Conservation (phyloP, 2,113 vertebrate genomes). For the Pardalotus punctatus region DNA sequence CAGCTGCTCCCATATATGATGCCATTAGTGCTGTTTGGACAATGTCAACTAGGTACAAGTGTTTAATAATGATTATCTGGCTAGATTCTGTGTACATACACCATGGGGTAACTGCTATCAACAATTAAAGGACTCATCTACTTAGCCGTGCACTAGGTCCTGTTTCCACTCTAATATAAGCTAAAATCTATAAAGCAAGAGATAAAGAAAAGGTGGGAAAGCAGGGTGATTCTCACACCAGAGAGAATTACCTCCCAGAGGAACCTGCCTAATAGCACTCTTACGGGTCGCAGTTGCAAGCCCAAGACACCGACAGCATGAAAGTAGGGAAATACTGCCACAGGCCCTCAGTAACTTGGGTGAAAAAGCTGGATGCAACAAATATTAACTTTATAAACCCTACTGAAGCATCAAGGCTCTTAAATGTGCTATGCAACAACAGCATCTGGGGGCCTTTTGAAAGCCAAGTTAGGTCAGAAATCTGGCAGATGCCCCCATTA, state of each 20-base stretch:
- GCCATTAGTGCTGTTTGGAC: background rate
- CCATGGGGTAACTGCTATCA: background rate
- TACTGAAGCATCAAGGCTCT: background rate
- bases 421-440: background rate
- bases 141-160: background rate
- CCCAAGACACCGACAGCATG: background rate
- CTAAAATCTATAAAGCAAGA: background rate
- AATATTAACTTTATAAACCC: background rate
- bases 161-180: background rate
- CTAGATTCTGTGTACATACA: background rate
- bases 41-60: background rate
- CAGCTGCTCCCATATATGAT: background rate
- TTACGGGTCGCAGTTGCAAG: background rate
- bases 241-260: background rate
- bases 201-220: background rate
- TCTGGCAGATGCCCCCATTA: background rate
- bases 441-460: background rate
- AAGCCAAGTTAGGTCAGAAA: background rate
- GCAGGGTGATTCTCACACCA: background rate
- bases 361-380: background rate
- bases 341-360: background rate
- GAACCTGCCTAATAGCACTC: background rate
- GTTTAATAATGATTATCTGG: background rate
- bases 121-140: background rate
- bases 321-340: background rate